Evolutionary conservation across 1,140 invertebrate genomes (phyloP).

Genomic region (Pseudomyrmex gracilis): DNA sequence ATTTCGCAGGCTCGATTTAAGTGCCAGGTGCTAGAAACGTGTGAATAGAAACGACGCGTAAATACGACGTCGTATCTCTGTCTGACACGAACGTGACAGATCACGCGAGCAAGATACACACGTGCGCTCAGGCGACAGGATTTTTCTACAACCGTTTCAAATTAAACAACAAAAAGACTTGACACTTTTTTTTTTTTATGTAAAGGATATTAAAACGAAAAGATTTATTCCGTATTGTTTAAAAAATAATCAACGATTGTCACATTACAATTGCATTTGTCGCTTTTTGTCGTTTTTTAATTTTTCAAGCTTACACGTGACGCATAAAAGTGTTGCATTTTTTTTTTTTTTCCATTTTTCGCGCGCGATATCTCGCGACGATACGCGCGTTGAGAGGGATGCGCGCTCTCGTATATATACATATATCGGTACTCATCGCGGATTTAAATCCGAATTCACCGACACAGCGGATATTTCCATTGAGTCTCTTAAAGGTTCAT

Average conservation of each 20-base stretch:
- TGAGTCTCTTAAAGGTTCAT: slow-evolving; percentile 40
- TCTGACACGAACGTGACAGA: slow-evolving; percentile 13
- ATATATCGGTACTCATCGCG: neutral
- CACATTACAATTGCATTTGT: neutral
- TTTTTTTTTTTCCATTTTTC: slow-evolving; percentile 28
- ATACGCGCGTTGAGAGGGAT: neutral
- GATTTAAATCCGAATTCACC: slow-evolving; percentile 17
- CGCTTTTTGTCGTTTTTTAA: neutral
- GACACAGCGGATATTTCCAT: slow-evolving; percentile 8
- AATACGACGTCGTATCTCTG: slow-evolving; percentile 21
- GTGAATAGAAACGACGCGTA: neutral
- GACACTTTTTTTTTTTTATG: too few relatives aligned
- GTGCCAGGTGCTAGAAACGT: neutral
- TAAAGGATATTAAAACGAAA: neutral
- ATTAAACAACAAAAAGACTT: neutral
- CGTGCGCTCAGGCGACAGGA: neutral
- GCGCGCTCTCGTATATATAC: too few relatives aligned
- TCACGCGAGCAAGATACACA: neutral
- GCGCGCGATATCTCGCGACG: slow-evolving; percentile 3
- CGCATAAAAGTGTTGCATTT: slow-evolving; percentile 2
- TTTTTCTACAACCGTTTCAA: neutral
- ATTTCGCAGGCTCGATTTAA: slow-evolving; percentile 42
- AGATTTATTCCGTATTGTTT: neutral
- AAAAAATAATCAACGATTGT: too few relatives aligned
- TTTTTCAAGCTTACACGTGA: neutral